A percentile compares a stretch with the other conserved stretches of the same genome.
phyloP scores from a whole-genome alignment of 2,888 invertebrate species.

The Drosophila multiciliata region DNA sequence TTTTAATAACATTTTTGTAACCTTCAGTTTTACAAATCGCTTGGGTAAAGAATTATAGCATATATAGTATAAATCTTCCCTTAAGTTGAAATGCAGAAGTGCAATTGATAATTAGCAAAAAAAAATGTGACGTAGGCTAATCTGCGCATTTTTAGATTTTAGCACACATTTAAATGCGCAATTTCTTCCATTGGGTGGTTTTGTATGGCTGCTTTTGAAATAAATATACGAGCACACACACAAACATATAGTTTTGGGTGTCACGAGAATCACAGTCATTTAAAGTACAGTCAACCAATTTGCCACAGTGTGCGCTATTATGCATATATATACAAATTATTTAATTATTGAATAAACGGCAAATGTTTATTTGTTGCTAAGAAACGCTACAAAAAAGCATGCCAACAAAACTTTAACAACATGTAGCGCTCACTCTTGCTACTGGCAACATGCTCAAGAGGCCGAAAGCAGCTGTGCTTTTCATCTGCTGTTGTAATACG shows the following conservation, averaged over 20 bases:
- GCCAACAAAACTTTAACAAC: conserved; percentile 24
- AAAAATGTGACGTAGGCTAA: conserved; percentile 5
- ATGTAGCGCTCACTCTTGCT: conserved; percentile 38
- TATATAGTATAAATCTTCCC: background rate
- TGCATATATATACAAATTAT: conserved; percentile 4
- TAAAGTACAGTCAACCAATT: background rate
- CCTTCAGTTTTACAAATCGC: background rate
- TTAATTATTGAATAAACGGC: conserved; percentile 3
- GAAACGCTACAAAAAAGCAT: background rate
- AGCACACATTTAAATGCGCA: conserved; percentile 25
- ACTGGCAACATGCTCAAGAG: conserved; percentile 40
- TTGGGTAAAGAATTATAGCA: background rate
- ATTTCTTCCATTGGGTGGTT: conserved; percentile 6
- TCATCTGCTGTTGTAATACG: conserved; percentile 65
- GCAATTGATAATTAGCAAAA: conserved; percentile 5
- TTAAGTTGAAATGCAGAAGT: background rate
- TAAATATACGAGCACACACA: background rate
- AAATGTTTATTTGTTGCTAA: background rate
- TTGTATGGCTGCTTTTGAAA: background rate
- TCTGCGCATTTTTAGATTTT: conserved; percentile 14
- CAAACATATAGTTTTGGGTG: background rate
- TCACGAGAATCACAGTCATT: conserved; percentile 1
- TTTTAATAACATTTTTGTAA: background rate
- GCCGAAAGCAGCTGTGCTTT: conserved; percentile 48
- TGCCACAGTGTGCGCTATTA: background rate